Percentiles rank a stretch among this genome's conserved stretches.
Evolutionary conservation across 2,113 vertebrate species (phyloP).

Genomic region (Eublepharis macularius): DNA sequence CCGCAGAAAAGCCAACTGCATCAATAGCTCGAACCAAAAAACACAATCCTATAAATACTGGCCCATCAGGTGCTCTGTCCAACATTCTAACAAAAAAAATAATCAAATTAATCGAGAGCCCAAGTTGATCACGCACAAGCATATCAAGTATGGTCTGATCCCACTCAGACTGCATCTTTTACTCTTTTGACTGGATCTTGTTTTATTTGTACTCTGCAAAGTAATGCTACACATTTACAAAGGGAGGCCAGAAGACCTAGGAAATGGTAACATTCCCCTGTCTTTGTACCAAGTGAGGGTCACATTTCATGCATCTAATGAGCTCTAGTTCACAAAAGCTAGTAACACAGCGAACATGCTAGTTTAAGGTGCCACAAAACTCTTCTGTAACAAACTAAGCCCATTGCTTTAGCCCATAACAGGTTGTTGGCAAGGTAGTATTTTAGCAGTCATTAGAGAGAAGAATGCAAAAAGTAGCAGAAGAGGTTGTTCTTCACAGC

Average conservation of each 20-base stretch:
- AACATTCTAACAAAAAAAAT: slow-evolving; percentile 78
- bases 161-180: too few species aligned
- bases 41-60: slow-evolving; percentile 84
- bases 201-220: too few species aligned
- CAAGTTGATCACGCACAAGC: background rate
- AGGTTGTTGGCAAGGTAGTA: background rate
- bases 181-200: too few species aligned
- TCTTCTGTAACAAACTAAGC: too few species aligned
- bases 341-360: too few species aligned
- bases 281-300: too few species aligned
- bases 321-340: too few species aligned
- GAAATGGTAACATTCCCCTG: too few species aligned
- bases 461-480: background rate
- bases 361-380: too few species aligned
- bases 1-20: slow-evolving; percentile 86
- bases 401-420: background rate
- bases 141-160: background rate
- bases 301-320: too few species aligned
- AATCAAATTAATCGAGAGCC: background rate
- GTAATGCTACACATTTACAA: too few species aligned
- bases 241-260: too few species aligned
- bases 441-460: background rate
- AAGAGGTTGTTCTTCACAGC: background rate
- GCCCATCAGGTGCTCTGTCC: slow-evolving; percentile 79
- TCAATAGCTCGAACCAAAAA: slow-evolving; percentile 88